Percentiles rank a stretch among this genome's conserved stretches.
phyloP scores from a whole-genome alignment of 2,888 invertebrate genomes.

The Caenorhabditis angaria region DNA sequence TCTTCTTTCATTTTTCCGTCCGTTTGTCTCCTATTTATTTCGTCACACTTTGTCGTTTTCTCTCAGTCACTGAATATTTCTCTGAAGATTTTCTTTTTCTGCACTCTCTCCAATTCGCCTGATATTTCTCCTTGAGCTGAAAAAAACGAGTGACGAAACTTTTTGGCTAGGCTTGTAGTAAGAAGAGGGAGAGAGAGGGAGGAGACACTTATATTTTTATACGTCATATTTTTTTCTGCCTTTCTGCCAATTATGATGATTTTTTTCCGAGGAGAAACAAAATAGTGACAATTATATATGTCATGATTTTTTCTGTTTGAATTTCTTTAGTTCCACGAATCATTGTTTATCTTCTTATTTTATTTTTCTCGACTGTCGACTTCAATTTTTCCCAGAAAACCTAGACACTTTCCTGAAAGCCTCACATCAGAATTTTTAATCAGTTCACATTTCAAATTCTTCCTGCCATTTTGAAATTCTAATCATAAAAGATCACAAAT shows the following conservation, averaged over 20 bases:
- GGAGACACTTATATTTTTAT: conserved; percentile 1
- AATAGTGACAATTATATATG: too few species aligned
- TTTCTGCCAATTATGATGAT: not conserved
- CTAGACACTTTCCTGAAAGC: too few species aligned
- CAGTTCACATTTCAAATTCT: too few species aligned
- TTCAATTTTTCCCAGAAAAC: too few species aligned
- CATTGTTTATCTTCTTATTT: too few species aligned
- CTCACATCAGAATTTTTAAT: too few species aligned
- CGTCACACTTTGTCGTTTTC: conserved; percentile 1
- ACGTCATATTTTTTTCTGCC: not conserved
- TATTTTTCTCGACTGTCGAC: too few species aligned
- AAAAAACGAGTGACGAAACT: not conserved
- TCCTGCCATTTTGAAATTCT: too few species aligned
- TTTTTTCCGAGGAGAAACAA: not conserved
- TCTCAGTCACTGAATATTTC: conserved; percentile 12
- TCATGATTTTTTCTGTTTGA: too few species aligned
- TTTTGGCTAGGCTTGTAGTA: not conserved
- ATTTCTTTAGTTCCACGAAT: too few species aligned
- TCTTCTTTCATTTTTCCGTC: not conserved
- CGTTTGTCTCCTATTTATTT: not conserved
- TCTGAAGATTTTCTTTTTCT: conserved; percentile 5
- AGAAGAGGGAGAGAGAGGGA: not conserved
- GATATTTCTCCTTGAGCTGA: not conserved
- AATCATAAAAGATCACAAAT: too few species aligned
- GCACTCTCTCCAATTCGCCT: conserved; percentile 11